Evolutionary conservation across 2,113 vertebrate genomes (phyloP).

Genomic region (Muscicapa adusta): DNA sequence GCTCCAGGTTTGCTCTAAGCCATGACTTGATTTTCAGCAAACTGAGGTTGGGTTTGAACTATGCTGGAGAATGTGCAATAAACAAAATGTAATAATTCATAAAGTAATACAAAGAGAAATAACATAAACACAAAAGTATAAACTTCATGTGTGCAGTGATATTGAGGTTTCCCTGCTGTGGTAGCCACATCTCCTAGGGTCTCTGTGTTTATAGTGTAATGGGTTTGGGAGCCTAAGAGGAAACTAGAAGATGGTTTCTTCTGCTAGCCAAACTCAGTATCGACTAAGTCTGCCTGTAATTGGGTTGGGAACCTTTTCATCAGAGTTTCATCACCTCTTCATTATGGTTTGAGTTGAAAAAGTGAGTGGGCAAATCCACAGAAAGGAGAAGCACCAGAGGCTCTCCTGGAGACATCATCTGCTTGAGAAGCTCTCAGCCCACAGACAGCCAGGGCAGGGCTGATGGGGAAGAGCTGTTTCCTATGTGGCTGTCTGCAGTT

Average conservation of each 20-base stretch:
- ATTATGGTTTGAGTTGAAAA: neutral
- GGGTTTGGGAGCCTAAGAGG: neutral
- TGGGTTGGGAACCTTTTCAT: neutral
- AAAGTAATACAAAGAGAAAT: neutral
- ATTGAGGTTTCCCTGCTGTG: neutral
- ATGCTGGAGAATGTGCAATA: neutral
- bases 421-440: neutral
- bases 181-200: neutral
- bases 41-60: neutral
- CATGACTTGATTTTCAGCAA: neutral
- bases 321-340: neutral
- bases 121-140: neutral
- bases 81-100: neutral
- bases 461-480: neutral
- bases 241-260: neutral
- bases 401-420: neutral
- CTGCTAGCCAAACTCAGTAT: neutral
- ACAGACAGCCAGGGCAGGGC: neutral
- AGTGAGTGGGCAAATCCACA: neutral
- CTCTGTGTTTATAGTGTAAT: neutral
- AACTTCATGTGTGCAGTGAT: neutral
- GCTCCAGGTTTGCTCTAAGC: neutral
- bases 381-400: neutral
- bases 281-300: neutral
- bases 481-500: fast-evolving